Evolutionary conservation across 2,888 invertebrate species (phyloP).

Genomic region (Himalopsyche kuldschensis): DNA sequence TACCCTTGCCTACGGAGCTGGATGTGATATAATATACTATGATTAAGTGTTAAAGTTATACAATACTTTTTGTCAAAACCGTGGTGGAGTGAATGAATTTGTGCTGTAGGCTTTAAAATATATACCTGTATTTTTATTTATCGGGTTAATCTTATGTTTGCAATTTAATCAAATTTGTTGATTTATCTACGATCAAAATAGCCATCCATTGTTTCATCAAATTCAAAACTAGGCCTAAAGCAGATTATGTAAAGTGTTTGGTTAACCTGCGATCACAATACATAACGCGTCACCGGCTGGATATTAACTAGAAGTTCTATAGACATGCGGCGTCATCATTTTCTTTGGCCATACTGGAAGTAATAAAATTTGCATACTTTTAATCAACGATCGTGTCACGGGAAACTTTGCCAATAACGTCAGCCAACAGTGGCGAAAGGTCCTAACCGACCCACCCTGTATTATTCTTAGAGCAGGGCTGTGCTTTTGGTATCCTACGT

Average conservation of each 20-base stretch:
- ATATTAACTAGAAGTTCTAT: constrained; percentile 5
- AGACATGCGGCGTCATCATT: constrained; percentile 37
- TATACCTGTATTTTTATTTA: no score
- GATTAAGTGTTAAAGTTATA: no score
- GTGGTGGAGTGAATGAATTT: no score
- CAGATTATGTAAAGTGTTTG: neutral
- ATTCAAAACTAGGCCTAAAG: neutral
- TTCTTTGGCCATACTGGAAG: constrained; percentile 38
- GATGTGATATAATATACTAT: no score
- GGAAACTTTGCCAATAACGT: constrained; percentile 63
- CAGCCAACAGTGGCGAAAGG: constrained; percentile 41
- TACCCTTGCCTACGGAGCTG: no score
- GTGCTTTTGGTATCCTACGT: constrained; percentile 3
- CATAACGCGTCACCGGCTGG: neutral
- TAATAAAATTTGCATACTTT: constrained; percentile 65
- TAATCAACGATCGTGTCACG: constrained; percentile 63
- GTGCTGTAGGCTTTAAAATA: no score
- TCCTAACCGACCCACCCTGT: constrained; percentile 44
- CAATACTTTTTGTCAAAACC: no score
- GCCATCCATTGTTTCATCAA: neutral
- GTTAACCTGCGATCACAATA: neutral
- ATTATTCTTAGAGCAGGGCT: constrained; percentile 25
- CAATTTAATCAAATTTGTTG: neutral
- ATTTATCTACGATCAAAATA: neutral
- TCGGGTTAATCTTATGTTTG: neutral